These are phyloP conservation scores for Laothoe populi DNA, from an alignment of 2,888 invertebrate species.

Conservation along the genomic window DNA sequence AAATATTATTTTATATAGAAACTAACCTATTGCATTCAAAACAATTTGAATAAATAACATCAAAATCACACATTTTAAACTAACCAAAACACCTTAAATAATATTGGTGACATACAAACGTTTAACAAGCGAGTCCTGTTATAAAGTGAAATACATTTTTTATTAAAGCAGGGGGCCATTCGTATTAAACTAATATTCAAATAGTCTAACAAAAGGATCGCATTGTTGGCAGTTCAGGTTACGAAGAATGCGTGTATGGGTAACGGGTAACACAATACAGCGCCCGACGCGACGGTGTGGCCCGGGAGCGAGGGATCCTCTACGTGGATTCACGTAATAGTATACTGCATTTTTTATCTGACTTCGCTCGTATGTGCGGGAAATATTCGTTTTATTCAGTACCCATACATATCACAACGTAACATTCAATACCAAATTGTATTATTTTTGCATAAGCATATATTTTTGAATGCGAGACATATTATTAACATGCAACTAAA, in stretches of 20 bases:
- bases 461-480: too few relatives aligned
- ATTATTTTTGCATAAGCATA: neutral
- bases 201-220: slow-evolving; percentile 78
- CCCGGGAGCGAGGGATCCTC: slow-evolving; percentile 45
- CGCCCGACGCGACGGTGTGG: slow-evolving; percentile 58
- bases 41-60: neutral
- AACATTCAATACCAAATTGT: neutral
- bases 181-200: slow-evolving; percentile 79
- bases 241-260: slow-evolving; percentile 69
- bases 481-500: too few relatives aligned
- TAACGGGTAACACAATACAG: slow-evolving; percentile 75
- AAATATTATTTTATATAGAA: slow-evolving; percentile 1
- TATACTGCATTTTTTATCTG: slow-evolving; percentile 42
- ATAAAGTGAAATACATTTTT: slow-evolving; percentile 34
- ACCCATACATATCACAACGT: neutral
- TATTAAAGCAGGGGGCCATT: slow-evolving; percentile 65
- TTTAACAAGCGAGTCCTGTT: too few relatives aligned
- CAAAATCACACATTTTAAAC: too few relatives aligned
- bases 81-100: too few relatives aligned
- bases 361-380: slow-evolving; percentile 29
- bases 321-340: slow-evolving; percentile 50
- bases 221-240: slow-evolving; percentile 69
- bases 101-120: too few relatives aligned
- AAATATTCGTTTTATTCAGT: slow-evolving; percentile 1
- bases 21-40: neutral